Base-by-base conservation (phyloP, 2,797 vertebrate species). In the Rhadinocentrus ornatus region DNA sequence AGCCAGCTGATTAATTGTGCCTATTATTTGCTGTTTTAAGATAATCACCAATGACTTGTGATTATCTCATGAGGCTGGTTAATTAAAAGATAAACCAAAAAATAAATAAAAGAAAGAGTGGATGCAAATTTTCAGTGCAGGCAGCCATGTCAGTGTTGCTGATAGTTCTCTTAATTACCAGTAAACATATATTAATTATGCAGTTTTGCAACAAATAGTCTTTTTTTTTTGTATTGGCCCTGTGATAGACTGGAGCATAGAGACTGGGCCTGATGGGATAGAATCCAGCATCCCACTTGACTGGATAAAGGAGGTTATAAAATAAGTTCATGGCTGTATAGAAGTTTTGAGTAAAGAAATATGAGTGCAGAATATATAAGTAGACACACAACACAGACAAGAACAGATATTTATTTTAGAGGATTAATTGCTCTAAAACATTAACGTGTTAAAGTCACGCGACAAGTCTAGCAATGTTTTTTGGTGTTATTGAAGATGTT, bases 21-120 rank as follows among this genome's bases (percentile, higher is more conserved):
- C 44, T 46, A 69, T 52, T 20, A 52, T 60, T 52, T 37, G 39
- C 66, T 11, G 34, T 58, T 67, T 68, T 34, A 16, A 58, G n/a
- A 59, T 37, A 35, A 34, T 67, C 39, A 67, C 15, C n/a, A 48
- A 35, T 31, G 57, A 35, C 31, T 24, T 29, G 16, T 68, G 66
- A 59, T 68, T 65, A 55, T 65, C 55, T 37, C 52, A 37, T 15
- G 35, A 39, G 31, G 50, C 63, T 26, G 16, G 48, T 27, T 68
- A 35, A 46, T 39, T 39, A 29, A 46, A 29, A 58, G 16, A 35
- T 26, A 35, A 15, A 34, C 31, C 3, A 3, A 4, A 20, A n/a
- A 18, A 11, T 5, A 58, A 37, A 58, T 31, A n/a, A 34, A 29
- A 32, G 2, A 16, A 31, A 20, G 24, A 58, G 6, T 22, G 4